Evolutionary conservation across 2,113 vertebrate species (phyloP).

Genomic region (Pangasianodon hypophthalmus): DNA sequence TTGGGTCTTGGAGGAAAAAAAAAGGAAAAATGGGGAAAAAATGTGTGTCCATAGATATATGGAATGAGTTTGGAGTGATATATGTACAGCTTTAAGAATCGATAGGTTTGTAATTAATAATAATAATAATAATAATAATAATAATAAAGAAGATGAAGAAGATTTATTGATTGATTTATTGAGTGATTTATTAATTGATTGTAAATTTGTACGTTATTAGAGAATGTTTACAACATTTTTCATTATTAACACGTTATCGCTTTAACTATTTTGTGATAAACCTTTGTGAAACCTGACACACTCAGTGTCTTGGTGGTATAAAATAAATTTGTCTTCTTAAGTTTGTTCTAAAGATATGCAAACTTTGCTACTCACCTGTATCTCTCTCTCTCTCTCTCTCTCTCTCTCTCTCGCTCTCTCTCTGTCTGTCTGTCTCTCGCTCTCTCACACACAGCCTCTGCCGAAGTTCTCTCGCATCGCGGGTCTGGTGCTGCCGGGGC

Average conservation of each 20-base stretch:
- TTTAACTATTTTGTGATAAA: neutral
- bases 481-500: slow-evolving; percentile 89
- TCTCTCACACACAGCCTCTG: slow-evolving; percentile 76
- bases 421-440: neutral
- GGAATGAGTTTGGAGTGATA: neutral
- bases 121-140: neutral
- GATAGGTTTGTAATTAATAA: neutral
- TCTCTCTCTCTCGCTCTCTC: neutral
- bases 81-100: neutral
- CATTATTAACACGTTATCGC: neutral
- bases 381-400: neutral
- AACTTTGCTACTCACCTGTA: neutral
- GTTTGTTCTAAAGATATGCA: neutral
- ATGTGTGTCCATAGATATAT: neutral
- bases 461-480: slow-evolving; percentile 91
- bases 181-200: neutral
- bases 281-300: neutral
- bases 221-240: neutral
- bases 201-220: neutral
- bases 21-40: fast-evolving
- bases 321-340: neutral
- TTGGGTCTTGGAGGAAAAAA: too few relatives aligned
- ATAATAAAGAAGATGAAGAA: neutral
- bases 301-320: neutral
- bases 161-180: neutral